A percentile compares a stretch with the other conserved stretches of the same genome.
phyloP scores from a whole-genome alignment of 2,888 invertebrate genomes.

The Eudasyphora cyanicolor region DNA sequence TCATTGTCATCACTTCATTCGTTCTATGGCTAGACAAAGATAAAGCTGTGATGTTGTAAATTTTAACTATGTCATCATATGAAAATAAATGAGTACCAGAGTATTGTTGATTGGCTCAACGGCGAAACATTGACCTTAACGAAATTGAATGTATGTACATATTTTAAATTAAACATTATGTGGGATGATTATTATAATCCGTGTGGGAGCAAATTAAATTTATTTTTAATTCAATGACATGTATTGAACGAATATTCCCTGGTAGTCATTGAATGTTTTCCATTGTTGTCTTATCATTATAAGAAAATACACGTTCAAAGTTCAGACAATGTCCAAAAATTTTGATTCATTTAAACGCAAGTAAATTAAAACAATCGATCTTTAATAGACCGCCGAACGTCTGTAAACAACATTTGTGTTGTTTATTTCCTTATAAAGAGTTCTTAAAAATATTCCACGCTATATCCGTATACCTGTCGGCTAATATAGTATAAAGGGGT shows the following conservation, averaged over 20 bases:
- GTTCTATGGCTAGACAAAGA: too few relatives aligned
- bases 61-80: not conserved
- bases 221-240: not conserved
- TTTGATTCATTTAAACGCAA: not conserved
- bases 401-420: too few relatives aligned
- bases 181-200: not conserved
- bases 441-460: too few relatives aligned
- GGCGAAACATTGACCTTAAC: not conserved
- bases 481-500: too few relatives aligned
- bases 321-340: not conserved
- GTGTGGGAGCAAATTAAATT: not conserved
- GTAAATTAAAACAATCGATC: too few relatives aligned
- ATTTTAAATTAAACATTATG: not conserved
- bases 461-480: too few relatives aligned
- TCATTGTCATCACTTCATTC: too few relatives aligned
- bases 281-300: not conserved
- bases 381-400: too few relatives aligned
- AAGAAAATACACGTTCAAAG: not conserved
- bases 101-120: too few relatives aligned
- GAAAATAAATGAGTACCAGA: not conserved
- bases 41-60: too few relatives aligned
- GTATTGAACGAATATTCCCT: not conserved
- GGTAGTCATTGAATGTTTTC: not conserved
- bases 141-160: too few relatives aligned
- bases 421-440: too few relatives aligned